Conservation (phyloP, 2,797 vertebrate species). For the Coilia nasus region DNA sequence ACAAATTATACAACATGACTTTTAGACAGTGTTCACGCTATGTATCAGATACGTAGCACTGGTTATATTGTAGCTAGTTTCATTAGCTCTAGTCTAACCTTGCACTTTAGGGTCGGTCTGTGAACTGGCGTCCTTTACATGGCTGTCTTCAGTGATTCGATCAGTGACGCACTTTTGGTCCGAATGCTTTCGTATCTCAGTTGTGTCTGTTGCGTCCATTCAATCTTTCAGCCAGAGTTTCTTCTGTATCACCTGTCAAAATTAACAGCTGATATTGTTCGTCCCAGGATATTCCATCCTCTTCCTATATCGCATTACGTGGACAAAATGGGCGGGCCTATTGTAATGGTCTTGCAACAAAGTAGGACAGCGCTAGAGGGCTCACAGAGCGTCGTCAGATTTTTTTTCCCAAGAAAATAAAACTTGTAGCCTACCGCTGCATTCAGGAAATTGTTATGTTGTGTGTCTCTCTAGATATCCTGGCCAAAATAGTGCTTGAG, state of each 20-base stretch:
- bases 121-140: constrained; percentile 58
- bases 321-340: constrained; percentile 5
- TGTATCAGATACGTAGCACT: neutral
- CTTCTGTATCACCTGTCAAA: neutral
- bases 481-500: no score
- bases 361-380: neutral
- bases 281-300: neutral
- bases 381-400: neutral
- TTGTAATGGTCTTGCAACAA: neutral
- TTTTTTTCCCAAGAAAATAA: no score
- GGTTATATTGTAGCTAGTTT: neutral
- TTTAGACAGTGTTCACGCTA: neutral
- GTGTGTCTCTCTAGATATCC: no score
- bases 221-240: constrained; percentile 15
- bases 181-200: neutral
- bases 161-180: constrained; percentile 38
- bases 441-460: no score
- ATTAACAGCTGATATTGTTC: neutral
- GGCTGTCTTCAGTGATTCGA: constrained; percentile 15
- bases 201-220: constrained; percentile 65
- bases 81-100: constrained; percentile 62
- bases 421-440: no score
- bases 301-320: constrained; percentile 21
- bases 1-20: neutral
- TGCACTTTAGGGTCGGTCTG: constrained; percentile 69